Conservation (phyloP, 2,888 invertebrate species). For the Tricholauxania praeusta region DNA sequence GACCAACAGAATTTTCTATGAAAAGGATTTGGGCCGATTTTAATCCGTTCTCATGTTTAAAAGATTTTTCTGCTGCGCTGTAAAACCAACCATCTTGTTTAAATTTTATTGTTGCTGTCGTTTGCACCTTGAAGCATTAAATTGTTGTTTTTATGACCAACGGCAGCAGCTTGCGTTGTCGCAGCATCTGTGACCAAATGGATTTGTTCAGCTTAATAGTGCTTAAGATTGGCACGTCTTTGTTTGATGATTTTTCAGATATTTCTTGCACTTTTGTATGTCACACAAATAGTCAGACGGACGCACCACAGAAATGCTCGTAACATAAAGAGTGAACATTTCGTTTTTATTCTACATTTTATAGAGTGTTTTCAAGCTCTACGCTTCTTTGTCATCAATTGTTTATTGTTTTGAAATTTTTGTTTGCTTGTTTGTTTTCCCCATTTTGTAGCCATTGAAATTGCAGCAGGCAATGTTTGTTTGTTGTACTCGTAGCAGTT, state of each 20-base stretch:
- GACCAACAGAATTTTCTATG: background rate
- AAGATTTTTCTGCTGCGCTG: no score
- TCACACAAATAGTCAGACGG: background rate
- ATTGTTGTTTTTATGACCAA: background rate
- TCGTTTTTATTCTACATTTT: no score
- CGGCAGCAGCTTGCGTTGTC: background rate
- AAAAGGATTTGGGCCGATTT: no score
- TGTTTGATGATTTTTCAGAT: no score
- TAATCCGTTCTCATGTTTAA: no score
- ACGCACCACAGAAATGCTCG: no score
- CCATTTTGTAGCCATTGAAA: background rate
- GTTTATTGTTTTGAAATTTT: slow-evolving; percentile 2
- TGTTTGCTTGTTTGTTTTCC: background rate
- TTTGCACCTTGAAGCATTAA: slow-evolving; percentile 25
- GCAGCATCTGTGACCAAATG: slow-evolving; percentile 19
- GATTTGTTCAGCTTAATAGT: slow-evolving; percentile 26
- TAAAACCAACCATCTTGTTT: background rate
- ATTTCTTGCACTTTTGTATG: background rate
- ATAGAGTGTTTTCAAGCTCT: slow-evolving; percentile 4
- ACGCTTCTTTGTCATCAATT: background rate
- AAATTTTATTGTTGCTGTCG: background rate
- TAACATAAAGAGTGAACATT: no score
- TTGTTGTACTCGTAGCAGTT: background rate
- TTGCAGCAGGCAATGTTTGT: background rate
- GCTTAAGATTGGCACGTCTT: background rate